These are phyloP conservation scores for Porites divaricata DNA, from an alignment of 92 coral and sea anemone genomes.

Conservation along the genomic window DNA sequence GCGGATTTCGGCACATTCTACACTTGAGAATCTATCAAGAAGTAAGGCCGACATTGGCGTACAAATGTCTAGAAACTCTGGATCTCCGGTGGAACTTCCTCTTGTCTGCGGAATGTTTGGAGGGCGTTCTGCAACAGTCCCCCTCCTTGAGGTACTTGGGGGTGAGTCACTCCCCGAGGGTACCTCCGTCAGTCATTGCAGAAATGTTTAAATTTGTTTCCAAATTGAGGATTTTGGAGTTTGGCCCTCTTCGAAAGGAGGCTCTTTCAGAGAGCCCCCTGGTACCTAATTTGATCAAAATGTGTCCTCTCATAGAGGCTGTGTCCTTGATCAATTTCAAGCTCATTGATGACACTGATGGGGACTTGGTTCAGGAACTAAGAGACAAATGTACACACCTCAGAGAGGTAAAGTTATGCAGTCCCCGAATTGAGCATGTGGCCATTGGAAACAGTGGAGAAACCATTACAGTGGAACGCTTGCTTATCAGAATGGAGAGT, in stretches of 20 bases:
- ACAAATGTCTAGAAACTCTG: constrained; percentile 85
- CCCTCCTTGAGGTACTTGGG: constrained; percentile 97
- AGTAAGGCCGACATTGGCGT: constrained; percentile 81
- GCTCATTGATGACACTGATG: constrained; percentile 80
- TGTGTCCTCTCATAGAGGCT: constrained; percentile 91
- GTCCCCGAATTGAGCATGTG: constrained; percentile 97
- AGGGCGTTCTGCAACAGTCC: constrained; percentile 91
- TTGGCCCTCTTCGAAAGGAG: constrained; percentile 99
- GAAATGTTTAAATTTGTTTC: constrained; percentile 91
- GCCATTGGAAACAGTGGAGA: constrained; percentile 98
- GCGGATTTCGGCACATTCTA: constrained; percentile 96
- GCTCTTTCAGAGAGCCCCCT: constrained; percentile 92
- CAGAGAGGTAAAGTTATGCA: constrained; percentile 94
- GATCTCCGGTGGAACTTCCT: constrained; percentile 98
- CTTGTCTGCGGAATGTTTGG: constrained; percentile 97
- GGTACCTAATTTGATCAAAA: constrained; percentile 78
- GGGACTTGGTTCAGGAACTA: constrained; percentile 77
- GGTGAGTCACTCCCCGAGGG: constrained; percentile 99
- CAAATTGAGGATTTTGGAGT: constrained; percentile 90
- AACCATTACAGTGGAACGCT: constrained; percentile 95
- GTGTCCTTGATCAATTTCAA: constrained; percentile 96
- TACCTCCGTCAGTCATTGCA: constrained; percentile 95
- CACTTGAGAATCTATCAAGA: constrained; percentile 96
- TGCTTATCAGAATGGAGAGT: constrained; percentile 96
- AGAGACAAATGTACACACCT: constrained; percentile 85